These are phyloP conservation scores for Craseonycteris thonglongyai DNA, from an alignment of 2,113 vertebrate genomes.

Conservation along the genomic window DNA sequence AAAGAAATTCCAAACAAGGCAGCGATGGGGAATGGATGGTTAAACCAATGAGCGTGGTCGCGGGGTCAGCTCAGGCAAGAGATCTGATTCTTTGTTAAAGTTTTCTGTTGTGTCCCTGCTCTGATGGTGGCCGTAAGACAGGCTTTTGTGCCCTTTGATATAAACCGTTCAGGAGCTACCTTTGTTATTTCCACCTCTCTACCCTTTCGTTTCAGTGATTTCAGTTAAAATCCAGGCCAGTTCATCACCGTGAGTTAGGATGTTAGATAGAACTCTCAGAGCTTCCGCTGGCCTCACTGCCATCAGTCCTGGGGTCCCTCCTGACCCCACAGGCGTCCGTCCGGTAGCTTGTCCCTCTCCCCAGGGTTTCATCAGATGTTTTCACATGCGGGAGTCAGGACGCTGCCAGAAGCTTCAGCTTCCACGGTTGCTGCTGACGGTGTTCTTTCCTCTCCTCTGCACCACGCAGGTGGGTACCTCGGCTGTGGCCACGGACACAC, in stretches of 20 bases:
- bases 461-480: slow-evolving; percentile 88
- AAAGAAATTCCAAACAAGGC: neutral
- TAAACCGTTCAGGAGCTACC: neutral
- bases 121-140: neutral
- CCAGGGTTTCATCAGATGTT: neutral
- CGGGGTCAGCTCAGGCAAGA: neutral
- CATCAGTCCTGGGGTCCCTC: neutral
- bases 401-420: neutral
- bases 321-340: too few species aligned
- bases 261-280: neutral
- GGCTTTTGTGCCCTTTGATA: neutral
- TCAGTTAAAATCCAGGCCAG: neutral
- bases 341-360: neutral
- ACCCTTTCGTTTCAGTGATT: neutral
- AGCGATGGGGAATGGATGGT: neutral
- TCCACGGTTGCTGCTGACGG: neutral
- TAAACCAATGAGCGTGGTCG: too few species aligned
- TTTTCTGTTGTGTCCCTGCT: neutral
- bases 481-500: slow-evolving; percentile 94
- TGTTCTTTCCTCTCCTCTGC: neutral
- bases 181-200: neutral
- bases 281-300: neutral
- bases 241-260: neutral
- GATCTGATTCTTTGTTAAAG: neutral
- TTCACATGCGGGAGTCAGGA: neutral